A percentile compares a stretch with the other conserved stretches of the same genome.
These are phyloP conservation scores for Schizaphis graminum DNA, from an alignment of 2,888 invertebrate species.

Conservation along the genomic window DNA sequence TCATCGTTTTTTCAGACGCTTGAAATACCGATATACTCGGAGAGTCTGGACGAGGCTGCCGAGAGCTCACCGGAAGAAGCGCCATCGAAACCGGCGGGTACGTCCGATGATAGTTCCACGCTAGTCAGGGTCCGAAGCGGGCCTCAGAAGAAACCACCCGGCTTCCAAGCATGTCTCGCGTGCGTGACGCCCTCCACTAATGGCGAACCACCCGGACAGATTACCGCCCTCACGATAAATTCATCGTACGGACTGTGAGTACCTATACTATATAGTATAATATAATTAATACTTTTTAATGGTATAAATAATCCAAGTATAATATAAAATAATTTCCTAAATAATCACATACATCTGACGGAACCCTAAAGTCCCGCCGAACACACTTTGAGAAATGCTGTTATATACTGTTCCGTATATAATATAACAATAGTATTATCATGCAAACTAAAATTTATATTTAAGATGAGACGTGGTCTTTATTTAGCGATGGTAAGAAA, in stretches of 20 bases:
- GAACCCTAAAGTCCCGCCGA: too few species aligned
- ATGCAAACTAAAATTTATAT: too few species aligned
- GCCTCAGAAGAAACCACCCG: slow-evolving; percentile 88
- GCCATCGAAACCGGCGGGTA: slow-evolving; percentile 66
- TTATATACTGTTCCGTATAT: too few species aligned
- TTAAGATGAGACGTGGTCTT: too few species aligned
- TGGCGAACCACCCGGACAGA: slow-evolving; percentile 84
- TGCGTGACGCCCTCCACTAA: slow-evolving; percentile 89
- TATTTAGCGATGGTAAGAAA: neutral
- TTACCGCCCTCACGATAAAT: slow-evolving; percentile 92
- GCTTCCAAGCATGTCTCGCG: slow-evolving; percentile 96
- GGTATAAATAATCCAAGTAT: too few species aligned
- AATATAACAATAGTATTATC: too few species aligned
- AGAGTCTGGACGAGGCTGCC: slow-evolving; percentile 78
- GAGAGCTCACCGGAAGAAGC: slow-evolving; percentile 87
- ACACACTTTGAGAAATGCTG: too few species aligned
- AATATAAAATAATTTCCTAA: too few species aligned
- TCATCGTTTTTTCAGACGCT: slow-evolving; percentile 75
- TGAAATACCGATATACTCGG: slow-evolving; percentile 90
- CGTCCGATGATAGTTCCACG: slow-evolving; percentile 68
- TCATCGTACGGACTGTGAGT: slow-evolving; percentile 98
- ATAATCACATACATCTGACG: too few species aligned
- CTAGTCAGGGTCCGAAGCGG: slow-evolving; percentile 80
- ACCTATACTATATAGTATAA: neutral
- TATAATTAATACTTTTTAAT: neutral